phyloP scores from a whole-genome alignment of 2,113 vertebrate species.

The Galemys pyrenaicus region DNA sequence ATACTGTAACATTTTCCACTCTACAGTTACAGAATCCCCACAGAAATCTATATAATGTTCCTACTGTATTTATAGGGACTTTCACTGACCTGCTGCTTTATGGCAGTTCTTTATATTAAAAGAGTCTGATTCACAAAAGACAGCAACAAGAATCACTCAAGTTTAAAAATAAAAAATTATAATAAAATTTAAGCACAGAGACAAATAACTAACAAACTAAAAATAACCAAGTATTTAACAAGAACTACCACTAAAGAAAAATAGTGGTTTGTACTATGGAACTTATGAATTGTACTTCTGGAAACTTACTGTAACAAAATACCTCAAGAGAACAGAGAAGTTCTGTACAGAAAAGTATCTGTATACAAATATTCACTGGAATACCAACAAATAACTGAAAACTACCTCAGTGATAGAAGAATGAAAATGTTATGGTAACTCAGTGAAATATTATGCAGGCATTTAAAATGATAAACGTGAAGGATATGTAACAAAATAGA shows the following conservation, averaged over 20 bases:
- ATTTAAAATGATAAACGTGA: constrained; percentile 49
- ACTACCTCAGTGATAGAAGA: background rate
- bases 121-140: constrained; percentile 46
- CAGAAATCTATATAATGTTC: constrained; percentile 45
- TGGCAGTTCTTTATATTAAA: constrained; percentile 32
- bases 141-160: constrained; percentile 47
- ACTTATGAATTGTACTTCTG: constrained; percentile 14
- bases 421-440: constrained; percentile 42
- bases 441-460: constrained; percentile 5
- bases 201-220: constrained; percentile 28
- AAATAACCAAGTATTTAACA: constrained; percentile 52
- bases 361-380: background rate
- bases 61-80: constrained; percentile 61
- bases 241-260: constrained; percentile 2
- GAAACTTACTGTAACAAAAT: constrained; percentile 33
- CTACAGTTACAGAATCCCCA: constrained; percentile 48
- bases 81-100: constrained; percentile 47
- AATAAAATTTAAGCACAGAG: constrained; percentile 48
- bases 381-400: constrained; percentile 25
- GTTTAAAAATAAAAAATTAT: constrained; percentile 59
- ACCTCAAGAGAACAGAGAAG: constrained; percentile 33
- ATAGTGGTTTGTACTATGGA: constrained; percentile 15
- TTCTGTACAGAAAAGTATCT: constrained; percentile 32
- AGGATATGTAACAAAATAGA: background rate
- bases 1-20: constrained; percentile 50